Evolutionary conservation across 1,140 invertebrate genomes (phyloP).

Genomic region (Chymomyza costata): DNA sequence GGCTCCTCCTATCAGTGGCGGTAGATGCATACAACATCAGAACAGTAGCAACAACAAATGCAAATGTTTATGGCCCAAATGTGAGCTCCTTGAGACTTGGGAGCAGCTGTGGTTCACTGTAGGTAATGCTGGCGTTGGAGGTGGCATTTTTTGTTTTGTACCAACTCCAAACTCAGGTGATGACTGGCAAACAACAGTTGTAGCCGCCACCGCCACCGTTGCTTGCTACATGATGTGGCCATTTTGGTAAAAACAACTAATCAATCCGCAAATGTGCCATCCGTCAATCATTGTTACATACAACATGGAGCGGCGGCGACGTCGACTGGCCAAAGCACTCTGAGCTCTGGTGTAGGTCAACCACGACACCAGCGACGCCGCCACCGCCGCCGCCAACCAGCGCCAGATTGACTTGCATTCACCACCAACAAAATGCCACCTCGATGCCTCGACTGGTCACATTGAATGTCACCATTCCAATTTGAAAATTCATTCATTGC

Average conservation of each 20-base stretch:
- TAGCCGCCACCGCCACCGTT: conserved; percentile 21
- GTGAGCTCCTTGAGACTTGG: too few relatives aligned
- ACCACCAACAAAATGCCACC: conserved; percentile 60
- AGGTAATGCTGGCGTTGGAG: conserved; percentile 9
- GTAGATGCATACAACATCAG: conserved; percentile 66
- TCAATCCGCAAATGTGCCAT: conserved; percentile 72
- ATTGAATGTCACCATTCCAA: conserved; percentile 27
- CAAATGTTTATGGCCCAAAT: conserved; percentile 65
- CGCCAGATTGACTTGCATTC: conserved; percentile 59
- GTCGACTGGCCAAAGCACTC: conserved; percentile 26
- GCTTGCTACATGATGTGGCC: conserved; percentile 46
- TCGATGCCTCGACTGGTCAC: conserved; percentile 68
- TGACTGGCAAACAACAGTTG: conserved; percentile 32
- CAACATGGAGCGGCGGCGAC: too few relatives aligned
- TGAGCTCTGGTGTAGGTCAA: conserved; percentile 61
- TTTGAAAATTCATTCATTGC: conserved; percentile 20
- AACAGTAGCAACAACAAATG: conserved; percentile 48
- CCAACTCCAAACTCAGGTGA: conserved; percentile 19
- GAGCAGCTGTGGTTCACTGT: too few relatives aligned
- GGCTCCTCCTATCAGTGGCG: conserved; percentile 56
- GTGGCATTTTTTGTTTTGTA: too few relatives aligned
- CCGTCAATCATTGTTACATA: conserved; percentile 64
- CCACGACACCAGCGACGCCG: conserved; percentile 51
- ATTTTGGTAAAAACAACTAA: conserved; percentile 74
- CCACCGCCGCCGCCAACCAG: conserved; percentile 11